Conservation (phyloP, 2,888 invertebrate species). For the Seira ritae region DNA sequence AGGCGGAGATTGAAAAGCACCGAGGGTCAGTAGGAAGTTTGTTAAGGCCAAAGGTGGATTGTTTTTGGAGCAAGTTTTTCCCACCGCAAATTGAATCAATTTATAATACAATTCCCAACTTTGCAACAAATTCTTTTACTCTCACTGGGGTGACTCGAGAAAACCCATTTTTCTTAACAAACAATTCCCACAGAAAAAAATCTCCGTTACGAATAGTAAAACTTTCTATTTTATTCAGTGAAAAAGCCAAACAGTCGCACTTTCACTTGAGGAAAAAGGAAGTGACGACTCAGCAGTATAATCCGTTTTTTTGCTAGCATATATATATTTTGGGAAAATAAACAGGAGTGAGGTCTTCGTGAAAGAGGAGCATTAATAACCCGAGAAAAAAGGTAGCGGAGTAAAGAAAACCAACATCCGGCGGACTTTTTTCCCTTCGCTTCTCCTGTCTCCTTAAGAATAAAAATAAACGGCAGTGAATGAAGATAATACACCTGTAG, state of each 20-base stretch:
- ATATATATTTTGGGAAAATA: slow-evolving; percentile 9
- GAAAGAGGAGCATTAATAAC: slow-evolving; percentile 50
- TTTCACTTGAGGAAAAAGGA: background rate
- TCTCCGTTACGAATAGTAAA: background rate
- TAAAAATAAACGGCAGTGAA: slow-evolving; percentile 41
- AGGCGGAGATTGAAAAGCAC: background rate
- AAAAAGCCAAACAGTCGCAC: background rate
- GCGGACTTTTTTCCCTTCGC: background rate
- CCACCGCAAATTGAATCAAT: background rate
- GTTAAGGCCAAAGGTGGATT: background rate
- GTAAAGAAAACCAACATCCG: slow-evolving; percentile 11
- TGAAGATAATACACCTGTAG: slow-evolving; percentile 49
- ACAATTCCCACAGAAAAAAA: slow-evolving; percentile 6
- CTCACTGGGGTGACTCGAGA: background rate
- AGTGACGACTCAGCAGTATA: background rate
- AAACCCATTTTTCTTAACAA: slow-evolving; percentile 4
- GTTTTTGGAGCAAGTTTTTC: background rate
- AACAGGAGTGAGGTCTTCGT: slow-evolving; percentile 17
- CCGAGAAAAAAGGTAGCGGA: slow-evolving; percentile 12
- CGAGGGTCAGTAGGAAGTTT: slow-evolving; percentile 25
- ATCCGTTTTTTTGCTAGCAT: slow-evolving; percentile 1
- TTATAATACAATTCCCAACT: background rate
- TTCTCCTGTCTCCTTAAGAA: slow-evolving; percentile 1
- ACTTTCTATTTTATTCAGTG: background rate
- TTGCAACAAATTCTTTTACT: background rate